These are phyloP conservation scores for Tiliqua scincoides DNA, from an alignment of 2,113 vertebrate species.

Conservation along the genomic window DNA sequence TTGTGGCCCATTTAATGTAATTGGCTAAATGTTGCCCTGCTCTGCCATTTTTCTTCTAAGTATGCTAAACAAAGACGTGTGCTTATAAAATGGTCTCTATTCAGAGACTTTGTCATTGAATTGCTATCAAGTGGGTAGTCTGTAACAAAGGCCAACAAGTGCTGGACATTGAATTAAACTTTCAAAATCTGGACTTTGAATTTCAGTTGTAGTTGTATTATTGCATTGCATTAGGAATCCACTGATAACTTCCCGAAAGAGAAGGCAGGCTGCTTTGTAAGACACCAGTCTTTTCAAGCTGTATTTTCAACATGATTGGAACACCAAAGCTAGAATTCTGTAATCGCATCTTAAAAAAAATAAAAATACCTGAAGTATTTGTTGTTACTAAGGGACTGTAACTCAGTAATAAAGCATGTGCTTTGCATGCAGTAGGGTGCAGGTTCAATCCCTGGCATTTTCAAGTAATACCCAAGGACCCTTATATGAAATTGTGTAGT, in stretches of 20 bases:
- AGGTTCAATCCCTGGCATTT: too few relatives aligned
- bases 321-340: neutral
- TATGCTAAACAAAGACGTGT: neutral
- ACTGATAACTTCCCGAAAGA: neutral
- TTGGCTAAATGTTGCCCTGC: neutral
- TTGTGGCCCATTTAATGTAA: neutral
- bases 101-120: neutral
- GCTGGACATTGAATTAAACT: constrained; percentile 27
- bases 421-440: too few relatives aligned
- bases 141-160: constrained; percentile 23
- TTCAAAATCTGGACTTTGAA: constrained; percentile 24
- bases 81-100: constrained; percentile 18
- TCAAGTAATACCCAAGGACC: too few relatives aligned
- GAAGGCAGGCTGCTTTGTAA: neutral
- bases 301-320: accelerated
- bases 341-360: neutral
- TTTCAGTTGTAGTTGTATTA: constrained; percentile 26
- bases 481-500: too few relatives aligned
- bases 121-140: constrained; percentile 28
- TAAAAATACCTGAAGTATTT: neutral
- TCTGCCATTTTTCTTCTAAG: neutral
- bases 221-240: neutral
- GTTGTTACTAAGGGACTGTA: neutral
- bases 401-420: neutral
- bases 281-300: neutral